These are phyloP conservation scores for Drosophila sturtevanti DNA, from an alignment of 1,140 invertebrate species.

Conservation along the genomic window DNA sequence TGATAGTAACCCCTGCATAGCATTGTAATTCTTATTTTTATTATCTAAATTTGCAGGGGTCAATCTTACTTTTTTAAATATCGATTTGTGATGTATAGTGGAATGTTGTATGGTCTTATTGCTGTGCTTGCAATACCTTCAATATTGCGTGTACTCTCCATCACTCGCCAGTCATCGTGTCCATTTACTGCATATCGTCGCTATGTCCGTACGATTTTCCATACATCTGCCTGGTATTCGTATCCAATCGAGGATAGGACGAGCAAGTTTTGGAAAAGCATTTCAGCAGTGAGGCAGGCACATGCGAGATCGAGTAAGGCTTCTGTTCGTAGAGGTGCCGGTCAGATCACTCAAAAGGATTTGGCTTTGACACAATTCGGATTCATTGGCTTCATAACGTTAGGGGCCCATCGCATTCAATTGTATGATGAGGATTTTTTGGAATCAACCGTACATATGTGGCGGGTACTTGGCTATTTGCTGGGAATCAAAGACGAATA, in stretches of 20 bases:
- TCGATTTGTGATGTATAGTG: conserved; percentile 85
- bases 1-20: no score
- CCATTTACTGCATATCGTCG: conserved; percentile 88
- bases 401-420: conserved; percentile 87
- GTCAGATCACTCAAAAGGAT: conserved; percentile 88
- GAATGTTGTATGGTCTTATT: conserved; percentile 86
- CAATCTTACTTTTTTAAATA: conserved; percentile 86
- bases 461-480: conserved; percentile 91
- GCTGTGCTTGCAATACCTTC: conserved; percentile 86
- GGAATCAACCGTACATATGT: conserved; percentile 92
- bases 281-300: conserved; percentile 86
- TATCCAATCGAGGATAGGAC: conserved; percentile 81
- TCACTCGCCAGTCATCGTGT: conserved; percentile 86
- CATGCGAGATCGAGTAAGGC: conserved; percentile 86
- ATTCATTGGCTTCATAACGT: conserved; percentile 90
- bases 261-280: conserved; percentile 85
- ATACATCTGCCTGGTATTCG: conserved; percentile 89
- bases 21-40: not conserved
- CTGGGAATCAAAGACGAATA: conserved; percentile 90
- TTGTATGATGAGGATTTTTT: conserved; percentile 86
- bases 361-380: conserved; percentile 93
- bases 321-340: conserved; percentile 81
- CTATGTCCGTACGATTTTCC: conserved; percentile 89
- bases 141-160: conserved; percentile 86
- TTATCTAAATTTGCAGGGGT: conserved; percentile 83